Evolutionary conservation across 2,888 invertebrate genomes (phyloP).

Genomic region (Podotricha telesiphe): DNA sequence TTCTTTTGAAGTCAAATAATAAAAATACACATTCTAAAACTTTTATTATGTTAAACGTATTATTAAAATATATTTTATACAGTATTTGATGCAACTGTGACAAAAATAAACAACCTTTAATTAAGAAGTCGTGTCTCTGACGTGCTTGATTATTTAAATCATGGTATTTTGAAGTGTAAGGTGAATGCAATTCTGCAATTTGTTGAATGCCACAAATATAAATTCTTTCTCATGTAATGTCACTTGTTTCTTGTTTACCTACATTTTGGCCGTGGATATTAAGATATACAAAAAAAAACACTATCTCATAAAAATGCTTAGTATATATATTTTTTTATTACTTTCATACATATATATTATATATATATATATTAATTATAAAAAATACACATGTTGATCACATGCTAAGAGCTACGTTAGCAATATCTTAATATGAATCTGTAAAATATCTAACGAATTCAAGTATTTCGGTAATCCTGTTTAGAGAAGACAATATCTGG

Average conservation of each 20-base stretch:
- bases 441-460: too few species aligned
- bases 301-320: neutral
- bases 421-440: too few species aligned
- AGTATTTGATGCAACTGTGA: slow-evolving; percentile 1
- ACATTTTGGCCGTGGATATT: slow-evolving; percentile 18
- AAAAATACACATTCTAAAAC: too few species aligned
- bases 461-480: too few species aligned
- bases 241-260: slow-evolving; percentile 42
- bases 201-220: slow-evolving; percentile 41
- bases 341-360: too few species aligned
- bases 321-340: too few species aligned
- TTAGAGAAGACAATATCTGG: too few species aligned
- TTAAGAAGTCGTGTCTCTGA: slow-evolving; percentile 1
- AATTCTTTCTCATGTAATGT: slow-evolving; percentile 35
- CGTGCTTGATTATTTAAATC: slow-evolving; percentile 25
- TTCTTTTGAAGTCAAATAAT: too few species aligned
- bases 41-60: neutral
- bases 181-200: slow-evolving; percentile 40
- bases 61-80: neutral
- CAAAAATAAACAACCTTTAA: slow-evolving; percentile 10
- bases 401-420: too few species aligned
- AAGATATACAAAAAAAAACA: neutral
- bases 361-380: too few species aligned
- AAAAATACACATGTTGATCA: too few species aligned
- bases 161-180: slow-evolving; percentile 39